Evolutionary conservation across 2,113 vertebrate genomes (phyloP).

Genomic region (Loxodonta africana): DNA sequence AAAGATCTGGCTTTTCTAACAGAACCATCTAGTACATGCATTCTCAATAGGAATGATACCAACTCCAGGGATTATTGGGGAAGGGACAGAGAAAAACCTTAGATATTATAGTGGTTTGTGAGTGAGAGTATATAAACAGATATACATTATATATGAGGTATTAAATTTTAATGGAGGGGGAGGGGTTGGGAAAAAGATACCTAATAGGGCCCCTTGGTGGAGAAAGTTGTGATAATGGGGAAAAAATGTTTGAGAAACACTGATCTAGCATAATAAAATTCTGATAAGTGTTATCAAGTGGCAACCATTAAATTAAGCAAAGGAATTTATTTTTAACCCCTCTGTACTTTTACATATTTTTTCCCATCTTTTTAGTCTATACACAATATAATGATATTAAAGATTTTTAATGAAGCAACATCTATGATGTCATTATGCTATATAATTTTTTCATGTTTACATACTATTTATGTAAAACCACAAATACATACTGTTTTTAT

Average conservation of each 20-base stretch:
- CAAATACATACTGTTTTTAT: conserved; percentile 4
- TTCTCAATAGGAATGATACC: background rate
- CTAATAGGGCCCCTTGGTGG: background rate
- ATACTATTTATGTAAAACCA: conserved; percentile 35
- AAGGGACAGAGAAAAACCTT: conserved; percentile 7
- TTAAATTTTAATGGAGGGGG: background rate
- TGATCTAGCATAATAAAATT: conserved; percentile 2
- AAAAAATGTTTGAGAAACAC: background rate
- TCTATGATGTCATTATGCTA: background rate
- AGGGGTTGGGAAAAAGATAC: background rate
- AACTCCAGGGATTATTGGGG: background rate
- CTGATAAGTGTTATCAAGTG: background rate
- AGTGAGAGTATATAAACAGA: background rate
- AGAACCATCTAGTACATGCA: background rate
- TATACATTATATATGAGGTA: background rate
- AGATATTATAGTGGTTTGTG: background rate
- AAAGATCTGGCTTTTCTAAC: background rate
- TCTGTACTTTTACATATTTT: conserved; percentile 3
- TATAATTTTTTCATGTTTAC: background rate
- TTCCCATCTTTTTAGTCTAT: conserved; percentile 38
- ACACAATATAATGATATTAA: background rate
- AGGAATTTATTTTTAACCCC: conserved; percentile 6
- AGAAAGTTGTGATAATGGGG: background rate
- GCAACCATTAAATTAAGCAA: conserved; percentile 41
- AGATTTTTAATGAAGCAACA: conserved; percentile 48